Evolutionary conservation across 2,113 vertebrate species (phyloP).

Genomic region (Phaetusa simplex): DNA sequence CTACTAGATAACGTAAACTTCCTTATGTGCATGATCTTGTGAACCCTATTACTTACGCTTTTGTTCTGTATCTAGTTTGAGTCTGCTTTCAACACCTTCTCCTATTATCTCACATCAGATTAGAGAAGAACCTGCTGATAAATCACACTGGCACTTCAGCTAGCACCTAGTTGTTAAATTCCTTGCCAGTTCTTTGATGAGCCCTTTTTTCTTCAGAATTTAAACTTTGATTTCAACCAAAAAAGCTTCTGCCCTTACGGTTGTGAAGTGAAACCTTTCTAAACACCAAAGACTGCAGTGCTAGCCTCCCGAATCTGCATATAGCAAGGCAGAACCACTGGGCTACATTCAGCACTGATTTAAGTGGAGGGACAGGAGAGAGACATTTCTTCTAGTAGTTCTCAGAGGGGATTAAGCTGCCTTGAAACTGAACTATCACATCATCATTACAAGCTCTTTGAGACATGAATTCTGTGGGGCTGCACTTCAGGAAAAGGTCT

Average conservation of each 20-base stretch:
- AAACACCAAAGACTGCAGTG: not conserved
- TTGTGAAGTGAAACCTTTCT: slow-evolving; percentile 20
- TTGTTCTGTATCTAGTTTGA: slow-evolving; percentile 56
- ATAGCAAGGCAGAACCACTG: not conserved
- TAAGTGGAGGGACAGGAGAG: not conserved
- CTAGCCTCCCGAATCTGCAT: slow-evolving; percentile 1
- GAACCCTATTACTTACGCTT: slow-evolving; percentile 16
- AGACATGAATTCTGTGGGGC: not conserved
- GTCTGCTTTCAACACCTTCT: slow-evolving; percentile 45
- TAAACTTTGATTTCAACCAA: slow-evolving; percentile 40
- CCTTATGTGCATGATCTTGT: not conserved
- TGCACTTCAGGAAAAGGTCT: not conserved
- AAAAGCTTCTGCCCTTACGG: slow-evolving; percentile 7
- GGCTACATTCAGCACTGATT: not conserved
- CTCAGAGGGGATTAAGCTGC: not conserved
- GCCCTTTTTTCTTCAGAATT: not conserved
- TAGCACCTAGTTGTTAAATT: slow-evolving; percentile 31
- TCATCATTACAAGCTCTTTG: not conserved
- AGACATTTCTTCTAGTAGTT: not conserved
- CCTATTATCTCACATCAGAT: slow-evolving; percentile 53
- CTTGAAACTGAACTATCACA: not conserved
- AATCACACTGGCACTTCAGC: slow-evolving; percentile 38
- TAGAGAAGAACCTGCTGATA: slow-evolving; percentile 38
- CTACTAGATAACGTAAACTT: not conserved
- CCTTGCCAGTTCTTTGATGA: slow-evolving; percentile 44